A percentile compares a stretch with the other conserved stretches of the same genome.
These are phyloP conservation scores for Perdix hodgsoniae DNA, from an alignment of 2,797 vertebrate species.

Conservation along the genomic window DNA sequence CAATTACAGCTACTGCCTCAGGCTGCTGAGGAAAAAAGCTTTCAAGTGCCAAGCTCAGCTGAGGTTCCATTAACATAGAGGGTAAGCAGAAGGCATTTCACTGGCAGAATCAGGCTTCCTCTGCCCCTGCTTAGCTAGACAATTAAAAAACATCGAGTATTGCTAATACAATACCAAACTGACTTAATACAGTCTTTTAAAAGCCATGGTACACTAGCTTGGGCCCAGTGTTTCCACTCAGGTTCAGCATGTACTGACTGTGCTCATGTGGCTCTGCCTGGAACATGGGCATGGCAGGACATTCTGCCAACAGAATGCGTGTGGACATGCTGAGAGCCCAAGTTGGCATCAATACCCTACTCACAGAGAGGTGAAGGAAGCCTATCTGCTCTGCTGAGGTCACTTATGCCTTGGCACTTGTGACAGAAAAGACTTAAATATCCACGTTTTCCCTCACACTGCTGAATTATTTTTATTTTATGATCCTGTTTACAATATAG, in stretches of 20 bases:
- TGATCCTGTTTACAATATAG: neutral
- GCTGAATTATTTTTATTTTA: neutral
- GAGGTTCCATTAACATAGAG: neutral
- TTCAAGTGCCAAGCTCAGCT: neutral
- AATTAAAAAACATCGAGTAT: neutral
- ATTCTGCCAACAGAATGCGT: neutral
- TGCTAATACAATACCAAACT: fast-evolving
- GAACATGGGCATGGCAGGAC: neutral
- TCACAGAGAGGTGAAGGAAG: neutral
- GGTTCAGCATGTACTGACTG: fast-evolving
- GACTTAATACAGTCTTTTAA: neutral
- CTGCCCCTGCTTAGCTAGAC: neutral
- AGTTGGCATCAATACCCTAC: neutral
- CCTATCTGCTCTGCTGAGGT: neutral
- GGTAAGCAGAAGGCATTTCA: neutral
- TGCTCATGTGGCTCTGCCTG: neutral
- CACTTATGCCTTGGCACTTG: neutral
- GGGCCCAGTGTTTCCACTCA: neutral
- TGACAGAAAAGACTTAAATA: neutral
- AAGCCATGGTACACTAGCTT: neutral
- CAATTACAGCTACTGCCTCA: conserved; percentile 34
- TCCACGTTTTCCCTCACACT: neutral
- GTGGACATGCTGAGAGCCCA: fast-evolving
- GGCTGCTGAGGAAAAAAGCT: conserved; percentile 18
- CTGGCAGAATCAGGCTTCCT: neutral